These are phyloP conservation scores for Automeris io DNA, from an alignment of 2,888 invertebrate species.

Conservation along the genomic window DNA sequence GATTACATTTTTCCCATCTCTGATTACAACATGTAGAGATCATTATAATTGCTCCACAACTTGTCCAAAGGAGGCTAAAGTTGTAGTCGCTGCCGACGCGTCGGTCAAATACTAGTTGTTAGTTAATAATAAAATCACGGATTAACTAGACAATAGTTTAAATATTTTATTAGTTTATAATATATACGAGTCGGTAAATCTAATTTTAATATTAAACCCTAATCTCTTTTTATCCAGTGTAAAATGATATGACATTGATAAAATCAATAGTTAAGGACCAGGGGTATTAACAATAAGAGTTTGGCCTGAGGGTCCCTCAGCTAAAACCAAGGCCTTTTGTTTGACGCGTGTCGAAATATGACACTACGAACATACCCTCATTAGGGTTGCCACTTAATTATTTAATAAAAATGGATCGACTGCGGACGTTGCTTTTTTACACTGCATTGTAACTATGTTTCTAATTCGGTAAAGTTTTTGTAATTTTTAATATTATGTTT, in stretches of 20 bases:
- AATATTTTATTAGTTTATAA: background rate
- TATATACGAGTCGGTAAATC: constrained; percentile 1
- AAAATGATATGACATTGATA: constrained; percentile 55
- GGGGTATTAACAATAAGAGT: constrained; percentile 45
- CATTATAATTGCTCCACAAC: too few relatives aligned
- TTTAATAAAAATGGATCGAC: constrained; percentile 20
- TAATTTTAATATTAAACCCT: constrained; percentile 7
- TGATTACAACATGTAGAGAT: too few relatives aligned
- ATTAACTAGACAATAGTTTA: background rate
- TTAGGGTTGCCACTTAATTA: constrained; percentile 50
- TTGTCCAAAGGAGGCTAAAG: too few relatives aligned
- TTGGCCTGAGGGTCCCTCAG: constrained; percentile 39
- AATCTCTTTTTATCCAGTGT: constrained; percentile 33
- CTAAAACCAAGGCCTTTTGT: constrained; percentile 41
- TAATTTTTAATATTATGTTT: too few relatives aligned
- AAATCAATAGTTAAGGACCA: constrained; percentile 51
- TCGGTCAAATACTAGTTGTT: too few relatives aligned
- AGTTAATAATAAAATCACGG: too few relatives aligned
- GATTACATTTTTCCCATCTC: too few relatives aligned
- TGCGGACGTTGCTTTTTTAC: background rate
- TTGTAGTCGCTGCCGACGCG: too few relatives aligned
- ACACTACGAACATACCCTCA: constrained; percentile 55
- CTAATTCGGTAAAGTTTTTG: background rate
- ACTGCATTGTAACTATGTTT: background rate
- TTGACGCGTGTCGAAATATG: constrained; percentile 56